Evolutionary conservation across 2,888 invertebrate species (phyloP).

Genomic region (Lagria hirta): DNA sequence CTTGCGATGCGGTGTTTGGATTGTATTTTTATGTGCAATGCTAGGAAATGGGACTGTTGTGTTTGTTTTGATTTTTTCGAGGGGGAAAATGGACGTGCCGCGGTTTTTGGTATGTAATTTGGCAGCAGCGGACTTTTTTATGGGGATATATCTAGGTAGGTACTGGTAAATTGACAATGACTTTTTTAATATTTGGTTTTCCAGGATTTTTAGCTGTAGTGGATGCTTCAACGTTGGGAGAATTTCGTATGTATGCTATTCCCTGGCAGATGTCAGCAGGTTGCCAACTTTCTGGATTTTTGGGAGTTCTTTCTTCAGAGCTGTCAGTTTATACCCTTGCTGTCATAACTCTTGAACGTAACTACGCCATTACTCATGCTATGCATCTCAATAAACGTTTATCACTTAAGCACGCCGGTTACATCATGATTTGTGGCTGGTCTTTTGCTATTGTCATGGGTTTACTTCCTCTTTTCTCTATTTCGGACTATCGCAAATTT

Average conservation of each 20-base stretch:
- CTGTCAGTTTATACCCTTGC: conserved; percentile 94
- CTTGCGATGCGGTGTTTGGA: conserved; percentile 94
- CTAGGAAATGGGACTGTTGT: conserved; percentile 96
- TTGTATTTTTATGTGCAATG: conserved; percentile 92
- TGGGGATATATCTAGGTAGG: conserved; percentile 89
- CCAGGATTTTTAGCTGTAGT: conserved; percentile 90
- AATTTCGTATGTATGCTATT: conserved; percentile 95
- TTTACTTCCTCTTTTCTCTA: conserved; percentile 81
- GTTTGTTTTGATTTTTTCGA: conserved; percentile 86
- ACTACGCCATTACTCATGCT: conserved; percentile 96
- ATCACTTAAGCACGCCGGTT: conserved; percentile 87
- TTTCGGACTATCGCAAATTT: conserved; percentile 95
- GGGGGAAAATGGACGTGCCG: conserved; percentile 95
- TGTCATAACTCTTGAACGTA: conserved; percentile 92
- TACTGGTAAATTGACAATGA: conserved; percentile 7
- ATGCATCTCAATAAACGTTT: conserved; percentile 94
- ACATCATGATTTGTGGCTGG: conserved; percentile 94
- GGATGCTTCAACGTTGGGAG: conserved; percentile 92
- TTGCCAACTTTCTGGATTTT: conserved; percentile 91
- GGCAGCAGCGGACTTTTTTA: conserved; percentile 95
- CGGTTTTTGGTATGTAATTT: conserved; percentile 95
- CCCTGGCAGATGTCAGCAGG: conserved; percentile 96
- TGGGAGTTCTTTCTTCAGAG: conserved; percentile 92
- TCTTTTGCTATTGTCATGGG: conserved; percentile 85
- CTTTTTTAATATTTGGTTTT: conserved; percentile 21